Evolutionary conservation across 2,888 invertebrate species (phyloP).

Genomic region (Chloroclysta siterata): DNA sequence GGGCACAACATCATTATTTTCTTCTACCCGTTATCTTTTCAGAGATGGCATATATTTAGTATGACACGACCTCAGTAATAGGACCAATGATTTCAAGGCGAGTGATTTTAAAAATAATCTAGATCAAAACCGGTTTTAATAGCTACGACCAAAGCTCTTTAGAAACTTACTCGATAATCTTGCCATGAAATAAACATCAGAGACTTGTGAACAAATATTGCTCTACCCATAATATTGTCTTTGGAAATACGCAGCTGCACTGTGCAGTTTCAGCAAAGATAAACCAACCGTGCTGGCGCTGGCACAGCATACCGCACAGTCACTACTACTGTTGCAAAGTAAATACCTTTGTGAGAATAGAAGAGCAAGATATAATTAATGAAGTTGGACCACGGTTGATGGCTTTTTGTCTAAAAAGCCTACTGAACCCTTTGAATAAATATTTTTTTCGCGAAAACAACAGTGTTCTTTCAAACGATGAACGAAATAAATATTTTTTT

Average conservation of each 20-base stretch:
- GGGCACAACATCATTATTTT: no score
- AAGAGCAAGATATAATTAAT: slow-evolving; percentile 1
- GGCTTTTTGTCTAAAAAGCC: background rate
- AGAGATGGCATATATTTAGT: no score
- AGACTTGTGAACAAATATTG: slow-evolving; percentile 18
- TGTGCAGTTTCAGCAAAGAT: slow-evolving; percentile 12
- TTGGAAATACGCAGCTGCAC: slow-evolving; percentile 6
- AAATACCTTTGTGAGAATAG: background rate
- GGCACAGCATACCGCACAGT: slow-evolving; percentile 8
- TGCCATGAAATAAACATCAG: slow-evolving; percentile 10
- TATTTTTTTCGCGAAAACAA: no score
- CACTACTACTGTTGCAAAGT: background rate
- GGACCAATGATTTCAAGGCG: background rate
- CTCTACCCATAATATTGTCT: slow-evolving; percentile 13
- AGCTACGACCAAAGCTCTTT: background rate
- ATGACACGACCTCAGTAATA: background rate
- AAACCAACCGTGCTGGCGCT: slow-evolving; percentile 17
- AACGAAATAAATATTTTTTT: no score
- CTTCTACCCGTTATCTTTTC: no score
- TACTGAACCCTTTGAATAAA: no score
- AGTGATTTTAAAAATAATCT: background rate
- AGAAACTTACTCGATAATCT: background rate
- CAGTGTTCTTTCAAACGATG: no score
- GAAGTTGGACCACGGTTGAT: background rate
- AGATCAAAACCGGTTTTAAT: background rate